Base-by-base conservation (phyloP, 2,797 vertebrate genomes). In the Fistularia tabacaria region DNA sequence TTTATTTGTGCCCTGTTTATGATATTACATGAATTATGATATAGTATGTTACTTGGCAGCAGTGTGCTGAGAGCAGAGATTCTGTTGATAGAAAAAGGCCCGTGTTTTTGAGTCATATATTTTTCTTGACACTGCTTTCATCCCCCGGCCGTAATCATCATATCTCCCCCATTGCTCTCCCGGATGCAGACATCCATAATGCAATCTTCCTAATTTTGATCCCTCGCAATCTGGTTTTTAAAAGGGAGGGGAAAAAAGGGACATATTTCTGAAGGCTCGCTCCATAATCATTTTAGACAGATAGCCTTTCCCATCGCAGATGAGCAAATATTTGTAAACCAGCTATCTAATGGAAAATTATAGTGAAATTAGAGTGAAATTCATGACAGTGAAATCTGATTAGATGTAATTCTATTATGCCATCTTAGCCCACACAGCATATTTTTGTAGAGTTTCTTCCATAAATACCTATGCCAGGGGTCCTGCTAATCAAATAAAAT, bases 291-390 rank as follows among this genome's bases (percentile, higher is more conserved):
- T 95, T 97, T 98, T 98, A 99, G 97, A 97, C 94, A 92, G 95
- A 92, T 92, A 92, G 90, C 94, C 95, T 95, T 95, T 96, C 94
- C 95, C 94, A 97, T 98, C 94, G 93, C 94, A 95, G 95, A 98
- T 96, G 95, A 98, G 95, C 95, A 96, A 98, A 98, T 98, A 99
- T 99, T 98, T 98, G 96, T 98, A 99, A 99, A 98, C 95, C 95
- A 97, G 96, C 95, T 97, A 98, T 98, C 95, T 99, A 99, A 98
- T 99, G 97, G 97, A 99, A 99, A 98, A 98, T 98, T 99, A 98
- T 92, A 98, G 94, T 95, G 96, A 98, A 99, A 98, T 98, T 99
- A 98, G 95, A 97, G 97, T 93, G 95, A 99, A 99, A 97, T 98
- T 98, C 96, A 98, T 96, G 96, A 97, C 93, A 93, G 94, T 93